Conservation (phyloP, 2,113 vertebrate genomes). For the Cyanoliseus patagonus region DNA sequence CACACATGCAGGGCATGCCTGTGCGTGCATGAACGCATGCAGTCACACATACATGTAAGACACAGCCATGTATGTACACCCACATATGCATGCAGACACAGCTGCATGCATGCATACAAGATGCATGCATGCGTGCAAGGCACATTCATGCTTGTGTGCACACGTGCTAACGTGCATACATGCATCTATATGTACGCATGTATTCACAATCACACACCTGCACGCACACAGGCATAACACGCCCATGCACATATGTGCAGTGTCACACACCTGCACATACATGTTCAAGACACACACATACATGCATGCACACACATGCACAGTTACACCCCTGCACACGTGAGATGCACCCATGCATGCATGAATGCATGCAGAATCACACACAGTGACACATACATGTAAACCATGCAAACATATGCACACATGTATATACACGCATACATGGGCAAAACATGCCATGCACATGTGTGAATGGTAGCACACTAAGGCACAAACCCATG, state of each 20-base stretch:
- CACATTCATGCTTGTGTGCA: background rate
- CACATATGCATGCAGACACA: background rate
- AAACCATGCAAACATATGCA: background rate
- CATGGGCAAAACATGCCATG: background rate
- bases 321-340: background rate
- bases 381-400: background rate
- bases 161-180: too few relatives aligned
- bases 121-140: background rate
- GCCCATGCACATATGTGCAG: fast-evolving
- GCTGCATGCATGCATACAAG: background rate
- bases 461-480: background rate
- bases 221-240: background rate
- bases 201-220: too few relatives aligned
- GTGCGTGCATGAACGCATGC: background rate
- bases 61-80: too few relatives aligned
- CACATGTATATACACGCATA: background rate
- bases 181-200: too few relatives aligned
- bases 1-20: background rate
- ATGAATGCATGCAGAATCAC: background rate
- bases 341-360: background rate
- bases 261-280: background rate
- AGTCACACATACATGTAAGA: too few relatives aligned
- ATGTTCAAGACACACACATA: background rate
- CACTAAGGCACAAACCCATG: background rate
- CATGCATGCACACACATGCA: fast-evolving